A percentile compares a stretch with the other conserved stretches of the same genome.
Conservation (phyloP, 2,113 vertebrate genomes). For the Sturnira hondurensis region DNA sequence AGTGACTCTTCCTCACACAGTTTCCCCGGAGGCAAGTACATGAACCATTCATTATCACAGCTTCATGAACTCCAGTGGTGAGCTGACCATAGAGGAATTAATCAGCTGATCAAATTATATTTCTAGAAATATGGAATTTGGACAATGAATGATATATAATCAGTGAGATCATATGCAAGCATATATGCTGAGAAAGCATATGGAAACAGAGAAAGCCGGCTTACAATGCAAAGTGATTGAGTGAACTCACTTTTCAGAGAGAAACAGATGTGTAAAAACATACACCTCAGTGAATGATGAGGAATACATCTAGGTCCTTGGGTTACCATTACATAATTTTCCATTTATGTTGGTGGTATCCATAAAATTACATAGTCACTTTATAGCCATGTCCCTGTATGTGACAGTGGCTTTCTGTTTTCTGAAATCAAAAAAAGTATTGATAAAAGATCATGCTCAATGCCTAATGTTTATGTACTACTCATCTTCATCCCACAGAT, state of each 20-base stretch:
- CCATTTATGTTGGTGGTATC: not conserved
- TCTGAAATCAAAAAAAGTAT: not conserved
- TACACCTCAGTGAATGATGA: too few species aligned
- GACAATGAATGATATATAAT: not conserved
- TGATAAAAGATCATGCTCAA: not conserved
- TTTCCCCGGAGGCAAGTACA: not conserved
- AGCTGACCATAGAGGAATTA: not conserved
- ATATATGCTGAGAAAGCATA: too few species aligned
- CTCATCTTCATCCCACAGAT: not conserved
- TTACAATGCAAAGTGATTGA: not conserved
- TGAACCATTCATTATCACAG: not conserved
- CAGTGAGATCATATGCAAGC: not conserved
- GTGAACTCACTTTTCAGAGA: not conserved
- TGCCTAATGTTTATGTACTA: not conserved
- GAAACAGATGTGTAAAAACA: not conserved
- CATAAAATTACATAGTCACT: not conserved
- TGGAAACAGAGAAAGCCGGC: not conserved
- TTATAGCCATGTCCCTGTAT: not conserved
- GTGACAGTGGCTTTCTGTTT: not conserved
- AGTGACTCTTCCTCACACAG: not conserved
- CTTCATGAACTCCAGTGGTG: not conserved
- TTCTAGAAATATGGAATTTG: not conserved
- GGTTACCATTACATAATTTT: not conserved
- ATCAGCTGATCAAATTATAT: not conserved
- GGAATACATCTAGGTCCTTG: not conserved